Percentiles rank a stretch among this genome's conserved stretches.
Conservation (phyloP, 2,888 invertebrate genomes). For the Ligdia adustata region DNA sequence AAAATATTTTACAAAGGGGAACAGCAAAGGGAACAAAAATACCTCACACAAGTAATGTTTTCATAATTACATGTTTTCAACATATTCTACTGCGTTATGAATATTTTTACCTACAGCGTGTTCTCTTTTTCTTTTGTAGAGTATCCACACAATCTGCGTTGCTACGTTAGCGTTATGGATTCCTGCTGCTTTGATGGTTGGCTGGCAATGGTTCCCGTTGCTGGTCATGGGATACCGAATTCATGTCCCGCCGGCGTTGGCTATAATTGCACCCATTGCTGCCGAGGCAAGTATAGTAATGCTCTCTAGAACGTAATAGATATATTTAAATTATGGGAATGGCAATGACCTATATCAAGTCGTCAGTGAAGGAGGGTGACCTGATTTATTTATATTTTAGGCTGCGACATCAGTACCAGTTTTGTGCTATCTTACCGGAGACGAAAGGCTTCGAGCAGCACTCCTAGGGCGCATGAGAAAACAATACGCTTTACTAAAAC, state of each 20-base stretch:
- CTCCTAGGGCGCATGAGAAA: conserved; percentile 77
- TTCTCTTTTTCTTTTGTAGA: conserved; percentile 54
- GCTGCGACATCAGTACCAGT: conserved; percentile 79
- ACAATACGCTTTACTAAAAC: conserved; percentile 73
- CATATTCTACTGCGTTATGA: neutral
- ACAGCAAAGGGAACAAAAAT: conserved; percentile 69
- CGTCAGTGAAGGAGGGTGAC: too few relatives aligned
- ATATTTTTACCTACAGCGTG: neutral
- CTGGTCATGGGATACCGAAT: conserved; percentile 67
- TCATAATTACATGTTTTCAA: neutral
- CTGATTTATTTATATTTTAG: conserved; percentile 44
- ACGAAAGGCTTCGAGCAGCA: conserved; percentile 76
- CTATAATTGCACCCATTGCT: conserved; percentile 75
- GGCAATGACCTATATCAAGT: too few relatives aligned
- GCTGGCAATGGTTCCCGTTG: conserved; percentile 76
- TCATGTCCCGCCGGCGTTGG: conserved; percentile 73
- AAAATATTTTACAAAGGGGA: conserved; percentile 73
- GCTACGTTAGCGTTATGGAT: conserved; percentile 76
- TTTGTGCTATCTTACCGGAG: conserved; percentile 71
- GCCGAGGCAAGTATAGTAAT: conserved; percentile 76
- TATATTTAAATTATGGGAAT: too few relatives aligned
- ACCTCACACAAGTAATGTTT: conserved; percentile 67
- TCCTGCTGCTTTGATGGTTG: conserved; percentile 72
- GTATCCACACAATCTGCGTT: conserved; percentile 64
- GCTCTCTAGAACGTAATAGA: too few relatives aligned